A percentile compares a stretch with the other conserved stretches of the same genome.
Conservation (phyloP, 2,888 invertebrate genomes). For the Chromoteleia sp. region DNA sequence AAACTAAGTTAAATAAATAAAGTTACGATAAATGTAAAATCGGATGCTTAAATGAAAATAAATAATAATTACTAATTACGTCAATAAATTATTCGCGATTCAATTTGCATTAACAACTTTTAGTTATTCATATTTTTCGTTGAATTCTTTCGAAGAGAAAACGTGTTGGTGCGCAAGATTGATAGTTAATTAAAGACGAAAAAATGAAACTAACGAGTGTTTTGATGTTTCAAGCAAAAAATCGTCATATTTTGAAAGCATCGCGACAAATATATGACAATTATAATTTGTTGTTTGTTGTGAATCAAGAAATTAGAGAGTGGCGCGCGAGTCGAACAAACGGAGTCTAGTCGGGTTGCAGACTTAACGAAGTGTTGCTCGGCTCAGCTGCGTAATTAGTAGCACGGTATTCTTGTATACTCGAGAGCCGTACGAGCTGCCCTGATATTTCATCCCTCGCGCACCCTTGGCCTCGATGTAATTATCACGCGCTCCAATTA, state of each 20-base stretch:
- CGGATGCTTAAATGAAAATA: no score
- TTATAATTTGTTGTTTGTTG: slow-evolving; percentile 54
- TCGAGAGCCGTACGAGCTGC: slow-evolving; percentile 56
- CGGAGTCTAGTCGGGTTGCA: slow-evolving; percentile 59
- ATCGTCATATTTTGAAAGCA: not conserved
- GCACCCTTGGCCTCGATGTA: slow-evolving; percentile 64
- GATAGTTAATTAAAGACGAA: not conserved
- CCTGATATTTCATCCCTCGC: slow-evolving; percentile 68
- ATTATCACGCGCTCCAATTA: slow-evolving; percentile 68
- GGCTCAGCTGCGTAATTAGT: slow-evolving; percentile 62
- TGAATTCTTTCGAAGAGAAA: no score
- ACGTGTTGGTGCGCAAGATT: not conserved
- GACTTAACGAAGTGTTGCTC: slow-evolving; percentile 63
- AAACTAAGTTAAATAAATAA: no score
- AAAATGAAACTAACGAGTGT: not conserved
- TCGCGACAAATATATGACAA: slow-evolving; percentile 36
- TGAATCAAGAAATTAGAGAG: slow-evolving; percentile 62
- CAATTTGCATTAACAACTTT: no score
- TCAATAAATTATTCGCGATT: no score
- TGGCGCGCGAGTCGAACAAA: slow-evolving; percentile 45
- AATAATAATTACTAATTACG: no score
- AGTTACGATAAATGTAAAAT: no score
- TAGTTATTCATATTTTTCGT: no score
- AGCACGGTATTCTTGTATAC: slow-evolving; percentile 63
- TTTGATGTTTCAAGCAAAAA: not conserved